Conservation (phyloP, 2,113 vertebrate genomes). For the Upupa epops region DNA sequence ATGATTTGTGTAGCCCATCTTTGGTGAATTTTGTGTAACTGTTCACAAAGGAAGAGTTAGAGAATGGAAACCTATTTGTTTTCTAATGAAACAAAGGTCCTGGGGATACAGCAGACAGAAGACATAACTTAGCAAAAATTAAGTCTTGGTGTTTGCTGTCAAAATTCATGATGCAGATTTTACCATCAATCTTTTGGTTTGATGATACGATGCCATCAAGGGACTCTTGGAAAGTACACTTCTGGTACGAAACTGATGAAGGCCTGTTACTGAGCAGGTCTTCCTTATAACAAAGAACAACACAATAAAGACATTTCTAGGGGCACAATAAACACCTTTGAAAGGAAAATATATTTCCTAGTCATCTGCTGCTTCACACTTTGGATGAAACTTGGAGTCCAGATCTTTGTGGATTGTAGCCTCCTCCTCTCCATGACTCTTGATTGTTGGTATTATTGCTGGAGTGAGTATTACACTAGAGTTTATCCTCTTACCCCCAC, state of each 20-base stretch:
- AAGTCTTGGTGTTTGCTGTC: background rate
- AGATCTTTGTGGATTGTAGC: background rate
- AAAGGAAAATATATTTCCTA: background rate
- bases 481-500: background rate
- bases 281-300: background rate
- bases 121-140: background rate
- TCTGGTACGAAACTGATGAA: background rate
- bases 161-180: background rate
- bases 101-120: background rate
- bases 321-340: background rate
- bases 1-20: background rate
- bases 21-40: background rate
- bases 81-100: background rate
- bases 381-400: background rate
- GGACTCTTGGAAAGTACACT: background rate
- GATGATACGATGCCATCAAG: background rate
- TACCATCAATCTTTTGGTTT: background rate
- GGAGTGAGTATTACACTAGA: background rate
- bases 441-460: background rate
- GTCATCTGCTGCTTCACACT: background rate
- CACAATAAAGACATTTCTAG: background rate
- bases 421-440: background rate
- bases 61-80: background rate
- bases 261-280: background rate
- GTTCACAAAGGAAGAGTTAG: background rate